Evolutionary conservation across 1,140 invertebrate genomes (phyloP), one percentile per base, ranked within the genome.

Genomic region (Euwallacea fornicatus): DNA sequence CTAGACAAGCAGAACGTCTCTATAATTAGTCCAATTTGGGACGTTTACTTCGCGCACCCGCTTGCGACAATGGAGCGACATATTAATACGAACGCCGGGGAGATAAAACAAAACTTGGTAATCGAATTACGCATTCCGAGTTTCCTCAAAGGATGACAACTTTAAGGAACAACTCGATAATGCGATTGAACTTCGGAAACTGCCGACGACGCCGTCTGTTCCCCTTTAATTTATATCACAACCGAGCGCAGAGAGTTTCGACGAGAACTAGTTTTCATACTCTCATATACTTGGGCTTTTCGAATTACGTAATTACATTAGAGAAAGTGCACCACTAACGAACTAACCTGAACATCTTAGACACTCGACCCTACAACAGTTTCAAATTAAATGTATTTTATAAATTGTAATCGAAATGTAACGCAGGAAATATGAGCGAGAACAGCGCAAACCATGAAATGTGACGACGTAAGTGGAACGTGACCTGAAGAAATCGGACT

Each of bases 21-120:
- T 44, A 66, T 68, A 68, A 68, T 68, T 59, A 68, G 55, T 68
- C 44, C 55, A 68, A 68, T 68, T 68, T 60, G 44, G 55, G 6
- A 59, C 33, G 55, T 68, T 60, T 68, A 60, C 44, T 47, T 56
- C 66, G 42, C 44, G 42, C 21, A 7, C 54, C 11, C 66, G 11
- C 33, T 42, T 59, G 54, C 54, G 47, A 68, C 56, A 68, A 68
- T 68, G 47, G 42, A 60, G 41, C 54, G 66, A 68, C 56, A 68
- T 68, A 68, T 68, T 68, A 68, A 60, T 68, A 68, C 56, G 60
- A 68, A 55, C 46, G 46, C 54, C 56, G 42, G 21, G 21, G 16
- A 60, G 55, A 68, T 68, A 68, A 68, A 68, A 68, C 66, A 68
- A 68, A 68, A 68, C 66, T 68, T 68, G 59, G 15, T 68, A 60